Evolutionary conservation across 2,888 invertebrate species (phyloP).

Genomic region (Megalurothrips usitatus): DNA sequence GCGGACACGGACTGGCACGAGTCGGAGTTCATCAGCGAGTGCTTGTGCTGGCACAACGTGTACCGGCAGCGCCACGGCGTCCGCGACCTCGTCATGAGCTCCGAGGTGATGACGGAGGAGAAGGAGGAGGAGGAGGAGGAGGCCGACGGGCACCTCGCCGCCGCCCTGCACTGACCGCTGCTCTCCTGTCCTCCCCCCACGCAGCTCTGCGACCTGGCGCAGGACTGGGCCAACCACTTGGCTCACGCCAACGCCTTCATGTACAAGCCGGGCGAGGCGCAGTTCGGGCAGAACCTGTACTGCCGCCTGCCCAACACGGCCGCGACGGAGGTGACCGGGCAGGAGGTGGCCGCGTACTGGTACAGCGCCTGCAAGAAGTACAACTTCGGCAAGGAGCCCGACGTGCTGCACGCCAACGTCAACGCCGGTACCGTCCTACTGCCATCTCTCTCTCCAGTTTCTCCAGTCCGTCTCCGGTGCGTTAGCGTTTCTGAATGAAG

Average conservation of each 20-base stretch:
- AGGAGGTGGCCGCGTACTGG: slow-evolving; percentile 78
- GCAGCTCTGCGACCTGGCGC: slow-evolving; percentile 73
- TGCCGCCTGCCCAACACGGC: slow-evolving; percentile 64
- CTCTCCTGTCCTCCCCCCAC: too few relatives aligned
- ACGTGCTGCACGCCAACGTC: slow-evolving; percentile 69
- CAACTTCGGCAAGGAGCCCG: slow-evolving; percentile 66
- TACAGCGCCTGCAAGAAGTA: slow-evolving; percentile 73
- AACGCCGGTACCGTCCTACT: slow-evolving; percentile 70
- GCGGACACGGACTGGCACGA: slow-evolving; percentile 71
- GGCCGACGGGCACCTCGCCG: too few relatives aligned
- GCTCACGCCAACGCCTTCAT: slow-evolving; percentile 75
- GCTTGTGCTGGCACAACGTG: slow-evolving; percentile 77
- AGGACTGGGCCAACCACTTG: slow-evolving; percentile 83
- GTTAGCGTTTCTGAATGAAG: not conserved
- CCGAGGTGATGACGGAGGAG: too few relatives aligned
- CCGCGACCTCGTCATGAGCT: slow-evolving; percentile 67
- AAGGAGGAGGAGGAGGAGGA: too few relatives aligned
- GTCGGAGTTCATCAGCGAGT: slow-evolving; percentile 76
- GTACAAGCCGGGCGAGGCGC: slow-evolving; percentile 66
- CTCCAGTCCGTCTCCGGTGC: too few relatives aligned
- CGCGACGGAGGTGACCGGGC: slow-evolving; percentile 66
- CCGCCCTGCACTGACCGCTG: not conserved
- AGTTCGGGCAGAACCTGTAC: slow-evolving; percentile 75
- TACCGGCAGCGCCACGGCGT: slow-evolving; percentile 72
- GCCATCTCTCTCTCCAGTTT: too few relatives aligned